A percentile compares a stretch with the other conserved stretches of the same genome.
These are phyloP conservation scores for Rhingia campestris DNA, from an alignment of 2,888 invertebrate species.

Conservation along the genomic window DNA sequence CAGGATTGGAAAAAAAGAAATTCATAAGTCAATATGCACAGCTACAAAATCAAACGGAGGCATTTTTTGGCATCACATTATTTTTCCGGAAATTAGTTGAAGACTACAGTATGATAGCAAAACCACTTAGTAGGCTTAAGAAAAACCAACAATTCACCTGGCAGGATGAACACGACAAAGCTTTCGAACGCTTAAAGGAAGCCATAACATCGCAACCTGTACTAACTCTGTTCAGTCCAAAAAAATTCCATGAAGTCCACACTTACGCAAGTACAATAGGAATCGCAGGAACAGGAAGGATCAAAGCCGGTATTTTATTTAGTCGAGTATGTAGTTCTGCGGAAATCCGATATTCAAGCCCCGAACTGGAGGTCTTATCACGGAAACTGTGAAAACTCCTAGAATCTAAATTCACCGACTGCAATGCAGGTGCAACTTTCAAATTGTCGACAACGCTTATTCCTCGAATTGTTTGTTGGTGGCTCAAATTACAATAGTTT, in stretches of 20 bases:
- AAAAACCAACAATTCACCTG: background rate
- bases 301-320: constrained; percentile 76
- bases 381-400: constrained; percentile 76
- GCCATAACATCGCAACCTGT: no score
- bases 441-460: constrained; percentile 76
- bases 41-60: background rate
- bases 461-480: constrained; percentile 77
- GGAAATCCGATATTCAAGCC: constrained; percentile 79
- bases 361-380: constrained; percentile 80
- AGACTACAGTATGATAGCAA: background rate
- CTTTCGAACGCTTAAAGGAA: no score
- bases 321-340: no score
- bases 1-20: no score
- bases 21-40: no score
- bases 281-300: constrained; percentile 21
- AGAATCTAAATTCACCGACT: constrained; percentile 79
- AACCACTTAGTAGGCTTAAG: background rate
- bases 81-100: background rate
- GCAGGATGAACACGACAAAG: no score
- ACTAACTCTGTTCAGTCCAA: background rate
- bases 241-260: background rate
- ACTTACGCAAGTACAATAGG: no score
- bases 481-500: no score
- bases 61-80: background rate
- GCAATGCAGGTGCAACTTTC: constrained; percentile 77